These are phyloP conservation scores for Athalia circularis DNA, from an alignment of 2,888 invertebrate species.

Conservation along the genomic window DNA sequence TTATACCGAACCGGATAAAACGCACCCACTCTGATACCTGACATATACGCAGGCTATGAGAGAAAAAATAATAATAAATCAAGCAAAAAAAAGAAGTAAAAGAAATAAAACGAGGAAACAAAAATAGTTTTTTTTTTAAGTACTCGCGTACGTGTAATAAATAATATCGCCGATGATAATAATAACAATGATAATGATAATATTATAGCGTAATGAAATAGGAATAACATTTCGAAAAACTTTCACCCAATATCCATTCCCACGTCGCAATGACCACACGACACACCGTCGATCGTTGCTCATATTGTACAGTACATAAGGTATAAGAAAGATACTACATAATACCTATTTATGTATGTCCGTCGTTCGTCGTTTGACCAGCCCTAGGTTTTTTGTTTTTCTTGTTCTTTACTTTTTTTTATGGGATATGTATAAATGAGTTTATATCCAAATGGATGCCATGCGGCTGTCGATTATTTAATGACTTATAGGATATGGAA, in stretches of 20 bases:
- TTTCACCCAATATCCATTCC: conserved; percentile 31
- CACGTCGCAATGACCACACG: conserved; percentile 40
- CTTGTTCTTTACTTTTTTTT: no score
- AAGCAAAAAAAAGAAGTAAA: no score
- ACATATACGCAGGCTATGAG: neutral
- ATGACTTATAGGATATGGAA: conserved; percentile 26
- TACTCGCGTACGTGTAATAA: neutral
- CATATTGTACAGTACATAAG: neutral
- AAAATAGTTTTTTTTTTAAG: neutral
- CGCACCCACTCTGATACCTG: neutral
- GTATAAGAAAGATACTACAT: no score
- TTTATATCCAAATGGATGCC: neutral
- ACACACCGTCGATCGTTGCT: neutral
- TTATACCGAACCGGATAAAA: neutral
- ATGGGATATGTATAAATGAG: no score
- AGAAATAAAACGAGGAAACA: neutral
- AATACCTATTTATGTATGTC: no score
- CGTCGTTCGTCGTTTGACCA: no score
- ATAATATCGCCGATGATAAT: neutral
- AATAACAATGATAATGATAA: neutral
- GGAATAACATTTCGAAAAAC: conserved; percentile 38
- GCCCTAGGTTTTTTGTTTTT: no score
- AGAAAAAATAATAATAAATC: no score
- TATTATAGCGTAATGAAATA: conserved; percentile 14
- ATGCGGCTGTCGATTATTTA: conserved; percentile 35